These are phyloP conservation scores for Heterotilapia buettikoferi DNA, from an alignment of 2,113 vertebrate species.

Conservation along the genomic window DNA sequence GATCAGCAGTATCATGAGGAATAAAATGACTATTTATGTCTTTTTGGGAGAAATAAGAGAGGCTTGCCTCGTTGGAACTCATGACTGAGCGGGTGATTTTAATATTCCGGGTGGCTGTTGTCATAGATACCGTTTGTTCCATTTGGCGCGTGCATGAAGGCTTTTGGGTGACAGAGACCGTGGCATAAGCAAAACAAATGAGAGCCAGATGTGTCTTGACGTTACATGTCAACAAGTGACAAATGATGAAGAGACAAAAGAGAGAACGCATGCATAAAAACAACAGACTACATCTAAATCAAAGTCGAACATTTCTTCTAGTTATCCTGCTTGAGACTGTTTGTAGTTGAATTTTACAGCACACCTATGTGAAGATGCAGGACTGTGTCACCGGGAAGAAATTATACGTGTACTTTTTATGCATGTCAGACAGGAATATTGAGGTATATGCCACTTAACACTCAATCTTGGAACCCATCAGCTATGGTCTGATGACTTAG, in stretches of 20 bases:
- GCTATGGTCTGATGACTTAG: neutral
- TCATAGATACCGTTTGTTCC: neutral
- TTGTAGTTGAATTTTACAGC: neutral
- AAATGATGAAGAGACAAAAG: neutral
- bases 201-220: slow-evolving; percentile 36
- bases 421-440: neutral
- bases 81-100: neutral
- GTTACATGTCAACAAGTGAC: neutral
- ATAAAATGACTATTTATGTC: slow-evolving; percentile 17
- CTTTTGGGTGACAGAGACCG: slow-evolving; percentile 4
- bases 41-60: neutral
- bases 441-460: neutral
- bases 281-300: neutral
- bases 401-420: neutral
- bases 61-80: neutral
- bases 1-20: slow-evolving; percentile 41
- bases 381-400: neutral
- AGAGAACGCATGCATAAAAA: neutral
- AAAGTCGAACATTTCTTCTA: neutral
- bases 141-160: neutral
- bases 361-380: neutral
- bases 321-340: neutral
- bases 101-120: neutral
- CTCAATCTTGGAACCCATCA: neutral
- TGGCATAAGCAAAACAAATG: slow-evolving; percentile 9